These are phyloP conservation scores for Mystacides longicornis DNA, from an alignment of 2,888 invertebrate genomes.

Conservation along the genomic window DNA sequence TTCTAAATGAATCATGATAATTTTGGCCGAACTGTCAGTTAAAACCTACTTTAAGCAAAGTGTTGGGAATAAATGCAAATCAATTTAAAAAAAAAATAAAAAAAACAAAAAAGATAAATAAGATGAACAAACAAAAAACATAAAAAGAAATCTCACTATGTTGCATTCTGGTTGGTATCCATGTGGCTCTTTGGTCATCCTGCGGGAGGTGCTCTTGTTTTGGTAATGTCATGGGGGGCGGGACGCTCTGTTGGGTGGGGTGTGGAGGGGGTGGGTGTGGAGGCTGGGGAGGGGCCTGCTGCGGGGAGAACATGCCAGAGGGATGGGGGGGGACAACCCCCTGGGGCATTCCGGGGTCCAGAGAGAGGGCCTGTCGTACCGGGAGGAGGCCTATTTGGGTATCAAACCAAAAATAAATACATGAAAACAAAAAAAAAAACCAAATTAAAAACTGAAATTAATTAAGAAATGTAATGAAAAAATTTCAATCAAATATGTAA, in stretches of 20 bases:
- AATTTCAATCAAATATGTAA: too few species aligned
- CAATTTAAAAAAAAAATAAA: background rate
- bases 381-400: constrained; percentile 2
- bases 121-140: constrained; percentile 21
- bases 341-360: constrained; percentile 28
- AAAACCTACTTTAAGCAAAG: too few species aligned
- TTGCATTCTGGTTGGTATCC: constrained; percentile 59
- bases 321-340: background rate
- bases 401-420: constrained; percentile 20
- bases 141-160: constrained; percentile 53
- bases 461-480: background rate
- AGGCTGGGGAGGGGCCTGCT: constrained; percentile 16
- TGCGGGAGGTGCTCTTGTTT: constrained; percentile 54
- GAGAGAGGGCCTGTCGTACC: constrained; percentile 35
- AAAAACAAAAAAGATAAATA: background rate
- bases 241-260: constrained; percentile 37
- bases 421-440: constrained; percentile 3
- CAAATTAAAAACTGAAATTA: background rate
- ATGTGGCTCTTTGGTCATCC: constrained; percentile 52
- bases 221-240: constrained; percentile 41
- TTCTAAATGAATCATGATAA: too few species aligned
- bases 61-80: background rate
- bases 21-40: too few species aligned
- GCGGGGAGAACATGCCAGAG: constrained; percentile 11
- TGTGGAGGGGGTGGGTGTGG: constrained; percentile 10